Percentiles rank a stretch among this genome's conserved stretches.
These are phyloP conservation scores for Mnemiopsis leidyi DNA, from an alignment of 37 sponge, comb jelly and placozoan genomes.

Conservation along the genomic window DNA sequence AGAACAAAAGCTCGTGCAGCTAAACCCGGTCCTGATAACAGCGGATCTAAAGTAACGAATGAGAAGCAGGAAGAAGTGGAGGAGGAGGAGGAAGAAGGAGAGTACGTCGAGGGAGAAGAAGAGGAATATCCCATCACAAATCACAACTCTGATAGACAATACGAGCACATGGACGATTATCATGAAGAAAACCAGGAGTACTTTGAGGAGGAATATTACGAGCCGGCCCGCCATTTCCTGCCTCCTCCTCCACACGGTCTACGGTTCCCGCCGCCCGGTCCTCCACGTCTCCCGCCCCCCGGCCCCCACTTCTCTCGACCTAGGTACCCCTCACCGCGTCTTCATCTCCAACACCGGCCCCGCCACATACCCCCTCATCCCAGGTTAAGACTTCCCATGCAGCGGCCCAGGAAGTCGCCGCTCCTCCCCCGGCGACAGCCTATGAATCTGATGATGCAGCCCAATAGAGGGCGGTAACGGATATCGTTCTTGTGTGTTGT, in stretches of 20 bases:
- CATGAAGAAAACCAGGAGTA: constrained; percentile 18
- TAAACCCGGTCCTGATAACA: neutral
- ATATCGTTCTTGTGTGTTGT: too few relatives aligned
- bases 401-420: neutral
- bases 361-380: neutral
- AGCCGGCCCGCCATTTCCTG: neutral
- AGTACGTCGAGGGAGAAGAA: neutral
- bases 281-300: neutral
- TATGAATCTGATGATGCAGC: constrained; percentile 22
- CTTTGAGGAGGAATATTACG: constrained; percentile 5
- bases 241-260: neutral
- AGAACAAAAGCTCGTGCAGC: neutral
- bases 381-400: neutral
- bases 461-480: neutral
- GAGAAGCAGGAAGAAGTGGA: neutral
- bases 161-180: neutral
- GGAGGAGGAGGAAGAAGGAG: constrained; percentile 24
- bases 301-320: neutral
- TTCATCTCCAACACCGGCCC: neutral
- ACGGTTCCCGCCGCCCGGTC: neutral
- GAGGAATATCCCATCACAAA: neutral
- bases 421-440: neutral
- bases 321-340: neutral
- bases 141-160: neutral
- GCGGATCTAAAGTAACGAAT: neutral